phyloP scores from a whole-genome alignment of 1,140 invertebrate genomes.

The Drosophila insularis region DNA sequence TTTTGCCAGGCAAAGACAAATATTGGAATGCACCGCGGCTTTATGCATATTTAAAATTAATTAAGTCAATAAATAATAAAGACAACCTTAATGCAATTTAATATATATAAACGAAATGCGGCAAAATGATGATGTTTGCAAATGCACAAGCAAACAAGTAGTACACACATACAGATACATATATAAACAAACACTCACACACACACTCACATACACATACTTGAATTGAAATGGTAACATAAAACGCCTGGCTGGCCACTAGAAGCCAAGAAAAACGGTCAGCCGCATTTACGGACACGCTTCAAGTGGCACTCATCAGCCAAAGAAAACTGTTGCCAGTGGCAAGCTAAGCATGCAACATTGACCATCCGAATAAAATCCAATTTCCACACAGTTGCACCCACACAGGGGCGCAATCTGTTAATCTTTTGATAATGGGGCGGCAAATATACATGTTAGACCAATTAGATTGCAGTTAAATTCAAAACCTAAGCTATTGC shows the following conservation, averaged over 20 bases:
- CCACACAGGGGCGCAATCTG: background rate
- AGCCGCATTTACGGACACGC: constrained; percentile 25
- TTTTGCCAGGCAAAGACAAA: constrained; percentile 78
- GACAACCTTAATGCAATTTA: constrained; percentile 74
- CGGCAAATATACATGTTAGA: too few relatives aligned
- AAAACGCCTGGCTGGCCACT: background rate
- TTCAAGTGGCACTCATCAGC: constrained; percentile 46
- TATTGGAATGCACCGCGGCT: constrained; percentile 75
- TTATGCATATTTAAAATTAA: constrained; percentile 83
- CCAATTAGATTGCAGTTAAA: too few relatives aligned
- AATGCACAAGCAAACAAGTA: constrained; percentile 36
- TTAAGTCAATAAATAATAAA: constrained; percentile 82
- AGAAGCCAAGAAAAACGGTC: constrained; percentile 37
- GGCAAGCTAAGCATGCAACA: constrained; percentile 21
- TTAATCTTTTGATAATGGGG: too few relatives aligned
- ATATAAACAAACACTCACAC: background rate
- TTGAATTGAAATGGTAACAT: background rate
- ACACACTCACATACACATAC: background rate
- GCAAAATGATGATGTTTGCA: constrained; percentile 36
- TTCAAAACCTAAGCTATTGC: too few relatives aligned
- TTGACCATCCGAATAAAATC: constrained; percentile 18
- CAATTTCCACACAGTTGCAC: constrained; percentile 10
- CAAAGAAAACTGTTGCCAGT: constrained; percentile 15
- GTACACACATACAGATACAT: background rate
- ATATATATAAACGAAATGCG: constrained; percentile 48